phyloP scores from a whole-genome alignment of 2,797 vertebrate species.

The Threskiornis aethiopicus region DNA sequence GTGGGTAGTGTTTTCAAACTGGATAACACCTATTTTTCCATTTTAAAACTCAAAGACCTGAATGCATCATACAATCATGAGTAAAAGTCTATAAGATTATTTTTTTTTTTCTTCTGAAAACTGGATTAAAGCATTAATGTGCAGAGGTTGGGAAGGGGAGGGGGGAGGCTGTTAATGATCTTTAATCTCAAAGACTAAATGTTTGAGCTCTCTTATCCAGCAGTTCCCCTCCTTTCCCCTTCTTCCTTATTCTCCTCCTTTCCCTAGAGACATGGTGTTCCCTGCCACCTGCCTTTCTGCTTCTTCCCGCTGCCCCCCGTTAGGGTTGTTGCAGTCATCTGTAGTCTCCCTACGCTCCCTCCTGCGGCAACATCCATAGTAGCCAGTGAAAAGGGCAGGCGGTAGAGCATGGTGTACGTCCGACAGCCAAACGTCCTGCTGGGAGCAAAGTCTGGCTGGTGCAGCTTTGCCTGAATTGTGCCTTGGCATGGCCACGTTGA shows the following conservation, averaged over 20 bases:
- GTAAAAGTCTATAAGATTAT: neutral
- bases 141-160: neutral
- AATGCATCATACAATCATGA: neutral
- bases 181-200: neutral
- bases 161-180: neutral
- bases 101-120: neutral
- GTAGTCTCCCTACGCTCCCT: neutral
- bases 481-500: fast-evolving
- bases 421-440: neutral
- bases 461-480: neutral
- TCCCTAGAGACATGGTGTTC: neutral
- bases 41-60: neutral
- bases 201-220: neutral
- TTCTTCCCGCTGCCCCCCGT: neutral
- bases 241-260: neutral
- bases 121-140: neutral
- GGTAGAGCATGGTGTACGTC: neutral
- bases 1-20: neutral
- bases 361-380: neutral
- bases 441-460: neutral
- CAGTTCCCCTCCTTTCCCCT: neutral
- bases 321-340: neutral
- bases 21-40: neutral
- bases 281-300: neutral
- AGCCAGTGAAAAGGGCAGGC: neutral